phyloP scores from a whole-genome alignment of 2,888 invertebrate species.

The Cephus pygmeus region DNA sequence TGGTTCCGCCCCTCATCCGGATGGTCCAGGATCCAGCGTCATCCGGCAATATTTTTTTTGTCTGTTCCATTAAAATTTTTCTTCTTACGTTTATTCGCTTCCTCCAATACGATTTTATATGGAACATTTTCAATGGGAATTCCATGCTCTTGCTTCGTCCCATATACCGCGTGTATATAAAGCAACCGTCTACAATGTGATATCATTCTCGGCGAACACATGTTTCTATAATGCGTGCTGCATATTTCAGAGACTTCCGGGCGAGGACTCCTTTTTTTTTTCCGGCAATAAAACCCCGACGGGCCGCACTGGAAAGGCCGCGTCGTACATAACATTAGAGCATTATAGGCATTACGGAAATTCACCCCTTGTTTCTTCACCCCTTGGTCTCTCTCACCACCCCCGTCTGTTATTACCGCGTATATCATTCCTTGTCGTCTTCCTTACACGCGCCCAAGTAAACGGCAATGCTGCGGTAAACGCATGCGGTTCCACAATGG shows the following conservation, averaged over 20 bases:
- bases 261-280: conserved; percentile 37
- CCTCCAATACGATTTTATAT: no score
- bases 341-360: conserved; percentile 58
- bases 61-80: no score
- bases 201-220: not conserved
- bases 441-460: conserved; percentile 38
- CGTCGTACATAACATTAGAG: conserved; percentile 39
- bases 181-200: no score
- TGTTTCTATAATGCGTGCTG: conserved; percentile 14
- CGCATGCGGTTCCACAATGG: no score
- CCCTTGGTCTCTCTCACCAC: conserved; percentile 42
- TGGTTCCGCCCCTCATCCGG: no score
- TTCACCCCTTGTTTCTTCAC: conserved; percentile 38
- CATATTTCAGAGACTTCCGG: conserved; percentile 44
- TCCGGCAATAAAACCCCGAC: conserved; percentile 51
- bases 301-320: conserved; percentile 34
- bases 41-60: no score
- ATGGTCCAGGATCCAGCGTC: no score
- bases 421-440: conserved; percentile 56
- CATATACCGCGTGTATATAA: no score
- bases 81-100: no score
- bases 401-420: conserved; percentile 56
- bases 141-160: no score
- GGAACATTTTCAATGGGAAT: no score
- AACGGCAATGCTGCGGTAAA: conserved; percentile 33